phyloP scores from a whole-genome alignment of 1,140 invertebrate species.

The Drosophila elegans region DNA sequence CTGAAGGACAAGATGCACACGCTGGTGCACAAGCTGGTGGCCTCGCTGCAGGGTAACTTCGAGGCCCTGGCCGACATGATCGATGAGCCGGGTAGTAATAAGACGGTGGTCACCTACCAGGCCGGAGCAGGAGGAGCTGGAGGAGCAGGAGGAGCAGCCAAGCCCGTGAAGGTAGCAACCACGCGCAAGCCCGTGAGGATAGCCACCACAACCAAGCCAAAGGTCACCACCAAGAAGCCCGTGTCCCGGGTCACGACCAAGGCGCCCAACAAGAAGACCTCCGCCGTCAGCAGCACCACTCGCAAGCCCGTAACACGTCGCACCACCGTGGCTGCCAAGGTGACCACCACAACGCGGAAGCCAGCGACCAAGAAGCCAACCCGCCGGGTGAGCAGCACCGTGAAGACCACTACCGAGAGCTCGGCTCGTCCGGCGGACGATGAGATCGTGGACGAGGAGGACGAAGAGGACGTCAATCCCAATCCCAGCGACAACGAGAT shows the following conservation, averaged over 20 bases:
- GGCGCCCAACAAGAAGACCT: constrained; percentile 84
- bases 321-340: constrained; percentile 45
- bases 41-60: constrained; percentile 92
- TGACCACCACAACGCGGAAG: constrained; percentile 68
- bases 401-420: constrained; percentile 53
- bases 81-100: constrained; percentile 75
- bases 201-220: constrained; percentile 73
- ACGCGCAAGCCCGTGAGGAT: constrained; percentile 55
- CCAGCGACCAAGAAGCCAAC: constrained; percentile 86
- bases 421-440: constrained; percentile 57
- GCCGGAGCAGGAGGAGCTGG: constrained; percentile 52
- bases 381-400: constrained; percentile 41
- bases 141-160: constrained; percentile 52
- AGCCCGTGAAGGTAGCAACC: constrained; percentile 44
- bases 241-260: constrained; percentile 85
- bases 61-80: constrained; percentile 92
- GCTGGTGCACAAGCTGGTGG: constrained; percentile 92
- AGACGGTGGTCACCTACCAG: constrained; percentile 60
- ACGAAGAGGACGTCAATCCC: constrained; percentile 86
- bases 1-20: constrained; percentile 92
- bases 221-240: constrained; percentile 67
- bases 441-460: constrained; percentile 81
- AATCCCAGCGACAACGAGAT: constrained; percentile 84
- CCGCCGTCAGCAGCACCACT: constrained; percentile 44
- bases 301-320: constrained; percentile 60